Base-by-base conservation (phyloP, 2,113 vertebrate species). In the Lepus timidus region DNA sequence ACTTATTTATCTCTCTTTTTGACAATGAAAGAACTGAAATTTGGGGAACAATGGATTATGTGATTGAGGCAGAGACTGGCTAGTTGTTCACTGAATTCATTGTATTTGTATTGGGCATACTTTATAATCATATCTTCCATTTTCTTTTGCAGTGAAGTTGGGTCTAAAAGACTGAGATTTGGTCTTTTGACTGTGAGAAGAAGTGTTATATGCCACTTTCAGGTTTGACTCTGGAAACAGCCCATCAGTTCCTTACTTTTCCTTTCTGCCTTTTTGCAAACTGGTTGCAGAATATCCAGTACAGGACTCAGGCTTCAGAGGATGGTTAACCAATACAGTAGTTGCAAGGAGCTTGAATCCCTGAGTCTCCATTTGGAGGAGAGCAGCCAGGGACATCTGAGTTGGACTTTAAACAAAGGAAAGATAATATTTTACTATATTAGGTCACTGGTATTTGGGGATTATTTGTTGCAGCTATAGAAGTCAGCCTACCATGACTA, bases 21-120 rank as follows among this genome's bases (percentile, higher is more conserved):
- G 58, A 49, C 29, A 83, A 96, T 80, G n/a, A 86, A 44, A 78
- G 14, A 29, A 4, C 22, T 79, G 25, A 85, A 93, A 31, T 93
- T 93, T 96, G 39, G 52, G 49, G 88, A 88, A 76, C 5, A 75
- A 36, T 75, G 51, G 49, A 70, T 74, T 67, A 75, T 68, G 49
- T 75, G 39, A 91, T 27, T 68, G 74, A 94, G 13, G n/a, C 9
- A 62, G 61, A 85, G 31, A 33, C 25, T 88, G 39, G 11, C 2
- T 83, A 62, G 9, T 25, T 44, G 14, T 68, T 91, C 58, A 85
- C 22, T 22, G 51, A 88, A 68, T 89, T 10, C 58, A 11, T 39
- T 87, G 55, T 94, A 1, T 19, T 86, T 78, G 70, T n/a, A 55
- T 52, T 93, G 22, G 19, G 4, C 8, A 70, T 39, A 74, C 2